Evolutionary conservation across 2,888 invertebrate genomes (phyloP), one percentile per base, ranked within the genome.

Genomic region (Diarsia mendica): DNA sequence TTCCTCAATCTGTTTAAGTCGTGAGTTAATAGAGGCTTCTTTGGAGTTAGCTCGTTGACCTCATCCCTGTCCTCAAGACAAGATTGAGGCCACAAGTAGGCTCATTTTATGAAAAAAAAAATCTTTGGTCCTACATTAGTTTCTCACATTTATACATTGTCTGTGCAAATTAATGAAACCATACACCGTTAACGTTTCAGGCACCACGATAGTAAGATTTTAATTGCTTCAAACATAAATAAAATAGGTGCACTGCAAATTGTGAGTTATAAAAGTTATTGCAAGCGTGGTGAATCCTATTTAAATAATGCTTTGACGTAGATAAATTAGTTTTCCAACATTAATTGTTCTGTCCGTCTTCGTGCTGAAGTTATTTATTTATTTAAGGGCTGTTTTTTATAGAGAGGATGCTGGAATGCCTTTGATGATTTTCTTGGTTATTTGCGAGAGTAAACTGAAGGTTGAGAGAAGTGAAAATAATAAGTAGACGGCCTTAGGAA

Each of bases 241-340:
- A 44, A 75, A 79, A 67, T 13, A 2, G 33, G 15, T 75, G 46
- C 63, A 64, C 6, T 75, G 63, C 46, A 58, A 77, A 81, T 44
- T 61, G 48, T 33, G 48, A 64, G 64, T 53, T 67, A 75, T 53
- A 58, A 49, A 66, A 33, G 61, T 44, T 23, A 67, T 66, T n/a
- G 61, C 61, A 33, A 48, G 53, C 28, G 58, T 49, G n/a, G 51
- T 20, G 67, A 33, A 67, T 66, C 75, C 48, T 61, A 67, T 78
- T 81, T 55, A 75, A 67, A 75, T 67, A 51, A 76, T 58, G 23
- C 67, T 79, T 66, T 82, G 79, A 69, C 18, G 65, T 23, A 51
- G 33, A 51, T 4, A 67, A 75, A 81, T 64, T 75, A 82, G 67
- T 67, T 82, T 82, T 64, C 13, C 51, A 58, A 67, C 67, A 55